Evolutionary conservation across 2,797 vertebrate genomes (phyloP).

Genomic region (Dendrocincla fuliginosa): DNA sequence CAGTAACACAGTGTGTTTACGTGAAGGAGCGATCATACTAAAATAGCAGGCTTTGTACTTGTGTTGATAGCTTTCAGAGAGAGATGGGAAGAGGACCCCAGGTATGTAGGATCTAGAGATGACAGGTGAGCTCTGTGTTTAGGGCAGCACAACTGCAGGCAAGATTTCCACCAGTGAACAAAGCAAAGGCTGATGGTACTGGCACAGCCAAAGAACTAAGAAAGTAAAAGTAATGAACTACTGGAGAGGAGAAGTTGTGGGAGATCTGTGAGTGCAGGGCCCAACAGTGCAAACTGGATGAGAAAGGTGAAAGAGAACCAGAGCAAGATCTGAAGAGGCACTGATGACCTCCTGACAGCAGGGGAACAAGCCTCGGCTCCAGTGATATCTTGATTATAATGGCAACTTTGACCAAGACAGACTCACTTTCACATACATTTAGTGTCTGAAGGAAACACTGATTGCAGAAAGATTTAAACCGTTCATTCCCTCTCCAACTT

Average conservation of each 20-base stretch:
- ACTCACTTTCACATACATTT: not conserved
- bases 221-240: not conserved
- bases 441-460: constrained; percentile 4
- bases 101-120: not conserved
- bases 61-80: not conserved
- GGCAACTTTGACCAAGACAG: constrained; percentile 39
- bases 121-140: not conserved
- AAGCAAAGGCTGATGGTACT: not conserved
- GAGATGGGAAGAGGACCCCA: not conserved
- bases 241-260: not conserved
- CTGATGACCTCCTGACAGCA: constrained; percentile 1
- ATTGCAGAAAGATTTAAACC: not conserved
- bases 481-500: not conserved
- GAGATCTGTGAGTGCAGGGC: not conserved
- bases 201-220: not conserved
- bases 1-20: not conserved
- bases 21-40: not conserved
- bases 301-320: constrained; percentile 3
- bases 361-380: constrained; percentile 2
- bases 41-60: not conserved
- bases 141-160: not conserved
- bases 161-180: not conserved
- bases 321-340: constrained; percentile 27
- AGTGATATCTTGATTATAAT: constrained; percentile 58
- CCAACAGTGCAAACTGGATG: not conserved